phyloP scores from a whole-genome alignment of 2,797 vertebrate genomes.

The Phalloptychus januarius region DNA sequence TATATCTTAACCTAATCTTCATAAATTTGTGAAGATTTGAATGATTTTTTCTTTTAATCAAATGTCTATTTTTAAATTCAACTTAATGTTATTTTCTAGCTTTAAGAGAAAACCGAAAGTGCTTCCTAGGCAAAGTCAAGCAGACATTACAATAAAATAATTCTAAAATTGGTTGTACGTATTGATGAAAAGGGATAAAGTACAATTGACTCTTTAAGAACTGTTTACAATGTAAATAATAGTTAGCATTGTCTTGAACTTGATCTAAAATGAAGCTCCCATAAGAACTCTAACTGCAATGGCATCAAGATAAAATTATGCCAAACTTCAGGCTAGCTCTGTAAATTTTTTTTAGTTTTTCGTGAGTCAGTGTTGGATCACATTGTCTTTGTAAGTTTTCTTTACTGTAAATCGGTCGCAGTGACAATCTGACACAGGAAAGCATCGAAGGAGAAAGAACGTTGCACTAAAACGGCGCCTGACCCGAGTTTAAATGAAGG shows the following conservation, averaged over 20 bases:
- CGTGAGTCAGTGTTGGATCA: neutral
- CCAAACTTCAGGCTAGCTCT: neutral
- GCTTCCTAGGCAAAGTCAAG: too few species aligned
- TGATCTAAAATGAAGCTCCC: neutral
- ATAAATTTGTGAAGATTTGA: neutral
- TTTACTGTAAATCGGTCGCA: conserved; percentile 1
- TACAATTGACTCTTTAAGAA: too few species aligned
- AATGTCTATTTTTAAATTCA: neutral
- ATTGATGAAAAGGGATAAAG: too few species aligned
- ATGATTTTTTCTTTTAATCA: neutral
- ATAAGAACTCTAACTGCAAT: neutral
- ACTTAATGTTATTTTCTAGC: neutral
- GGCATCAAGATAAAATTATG: neutral
- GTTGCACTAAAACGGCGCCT: neutral
- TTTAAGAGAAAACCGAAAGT: neutral
- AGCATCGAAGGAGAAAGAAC: neutral
- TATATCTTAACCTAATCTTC: neutral
- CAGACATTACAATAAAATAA: too few species aligned
- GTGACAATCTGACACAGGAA: neutral
- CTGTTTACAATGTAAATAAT: neutral
- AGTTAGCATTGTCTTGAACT: neutral
- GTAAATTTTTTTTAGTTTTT: neutral
- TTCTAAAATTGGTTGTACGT: too few species aligned
- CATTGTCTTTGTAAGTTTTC: neutral
- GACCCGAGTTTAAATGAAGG: neutral